phyloP scores from a whole-genome alignment of 1,140 invertebrate species.

The Drosophila busckii region DNA sequence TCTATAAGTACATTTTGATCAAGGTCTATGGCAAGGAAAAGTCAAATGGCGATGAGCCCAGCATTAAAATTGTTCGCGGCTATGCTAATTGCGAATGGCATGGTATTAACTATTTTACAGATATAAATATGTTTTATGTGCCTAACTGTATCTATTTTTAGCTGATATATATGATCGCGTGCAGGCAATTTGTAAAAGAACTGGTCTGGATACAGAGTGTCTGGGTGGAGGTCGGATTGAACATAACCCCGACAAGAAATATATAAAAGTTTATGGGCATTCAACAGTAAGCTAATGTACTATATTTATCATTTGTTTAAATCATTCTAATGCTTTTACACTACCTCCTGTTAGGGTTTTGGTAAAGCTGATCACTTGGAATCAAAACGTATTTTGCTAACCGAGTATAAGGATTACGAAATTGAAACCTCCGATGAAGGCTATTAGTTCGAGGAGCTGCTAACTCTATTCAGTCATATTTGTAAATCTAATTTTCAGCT shows the following conservation, averaged over 20 bases:
- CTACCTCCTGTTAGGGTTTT: too few species aligned
- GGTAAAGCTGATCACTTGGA: conserved; percentile 74
- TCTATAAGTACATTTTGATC: conserved; percentile 93
- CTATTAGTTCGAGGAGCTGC: conserved; percentile 51
- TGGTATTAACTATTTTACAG: conserved; percentile 79
- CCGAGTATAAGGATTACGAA: conserved; percentile 62
- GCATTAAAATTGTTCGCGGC: conserved; percentile 86
- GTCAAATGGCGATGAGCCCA: conserved; percentile 54
- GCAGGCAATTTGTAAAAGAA: conserved; percentile 49
- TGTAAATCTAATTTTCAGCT: too few species aligned
- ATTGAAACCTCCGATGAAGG: conserved; percentile 77
- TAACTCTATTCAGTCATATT: too few species aligned
- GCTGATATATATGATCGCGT: conserved; percentile 84
- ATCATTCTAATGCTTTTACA: too few species aligned
- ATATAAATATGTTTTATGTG: too few species aligned
- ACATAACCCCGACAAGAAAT: conserved; percentile 83
- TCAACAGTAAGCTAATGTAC: conserved; percentile 84
- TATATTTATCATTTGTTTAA: conserved; percentile 4
- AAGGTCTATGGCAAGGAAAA: conserved; percentile 81
- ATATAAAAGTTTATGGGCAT: conserved; percentile 87
- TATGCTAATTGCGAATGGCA: conserved; percentile 84
- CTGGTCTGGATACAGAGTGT: conserved; percentile 83
- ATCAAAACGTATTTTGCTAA: conserved; percentile 50
- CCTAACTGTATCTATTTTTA: too few species aligned
- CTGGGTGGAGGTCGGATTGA: conserved; percentile 88